phyloP scores from a whole-genome alignment of 2,888 invertebrate species.

The Dione juno region DNA sequence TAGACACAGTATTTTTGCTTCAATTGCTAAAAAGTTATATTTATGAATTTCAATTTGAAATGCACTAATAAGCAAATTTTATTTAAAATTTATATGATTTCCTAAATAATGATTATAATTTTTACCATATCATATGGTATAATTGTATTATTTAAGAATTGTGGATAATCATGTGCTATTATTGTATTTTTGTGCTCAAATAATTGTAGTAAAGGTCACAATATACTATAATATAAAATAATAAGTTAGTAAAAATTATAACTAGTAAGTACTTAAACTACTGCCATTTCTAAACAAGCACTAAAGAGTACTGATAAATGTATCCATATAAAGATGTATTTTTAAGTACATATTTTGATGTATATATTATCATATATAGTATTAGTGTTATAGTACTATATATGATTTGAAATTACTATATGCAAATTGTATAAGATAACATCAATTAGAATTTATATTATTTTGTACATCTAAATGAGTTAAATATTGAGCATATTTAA shows the following conservation, averaged over 20 bases:
- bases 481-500: background rate
- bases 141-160: conserved; percentile 1
- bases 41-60: background rate
- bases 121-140: conserved; percentile 21
- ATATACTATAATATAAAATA: conserved; percentile 7
- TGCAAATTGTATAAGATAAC: background rate
- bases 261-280: conserved; percentile 21
- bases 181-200: conserved; percentile 20
- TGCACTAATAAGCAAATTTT: background rate
- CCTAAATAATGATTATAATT: background rate
- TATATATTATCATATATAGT: too few species aligned
- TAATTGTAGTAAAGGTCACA: conserved; percentile 5
- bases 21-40: background rate
- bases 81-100: background rate
- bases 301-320: conserved; percentile 5
- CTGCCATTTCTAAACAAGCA: conserved; percentile 19
- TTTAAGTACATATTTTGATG: background rate
- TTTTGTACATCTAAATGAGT: background rate
- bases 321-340: conserved; percentile 12
- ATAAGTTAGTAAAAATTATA: background rate
- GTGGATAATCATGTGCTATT: background rate
- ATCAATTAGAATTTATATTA: background rate
- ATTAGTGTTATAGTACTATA: background rate
- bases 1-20: conserved; percentile 5
- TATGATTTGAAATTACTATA: background rate